phyloP scores from a whole-genome alignment of 92 coral and sea anemone genomes.

The Pocillopora meandrina region DNA sequence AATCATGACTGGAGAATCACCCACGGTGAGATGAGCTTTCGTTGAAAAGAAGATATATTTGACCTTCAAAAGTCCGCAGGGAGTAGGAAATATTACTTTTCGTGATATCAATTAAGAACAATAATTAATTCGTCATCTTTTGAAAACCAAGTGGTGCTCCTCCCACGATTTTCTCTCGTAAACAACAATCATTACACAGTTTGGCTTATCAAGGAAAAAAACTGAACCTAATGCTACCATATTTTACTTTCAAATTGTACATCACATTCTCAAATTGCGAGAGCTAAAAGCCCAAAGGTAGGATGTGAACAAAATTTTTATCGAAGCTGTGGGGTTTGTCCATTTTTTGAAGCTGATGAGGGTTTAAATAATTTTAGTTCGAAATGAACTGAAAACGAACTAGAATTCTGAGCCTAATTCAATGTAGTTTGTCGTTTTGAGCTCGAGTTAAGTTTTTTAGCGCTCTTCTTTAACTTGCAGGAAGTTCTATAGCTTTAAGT shows the following conservation, averaged over 20 bases:
- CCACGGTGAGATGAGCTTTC: neutral
- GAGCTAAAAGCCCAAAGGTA: too few species aligned
- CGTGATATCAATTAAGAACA: constrained; percentile 3
- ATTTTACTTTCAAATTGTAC: neutral
- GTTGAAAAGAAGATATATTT: neutral
- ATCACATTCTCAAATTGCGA: neutral
- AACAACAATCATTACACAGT: neutral
- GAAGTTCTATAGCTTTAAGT: too few species aligned
- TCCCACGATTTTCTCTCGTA: neutral
- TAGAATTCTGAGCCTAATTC: too few species aligned
- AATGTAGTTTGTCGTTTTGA: neutral
- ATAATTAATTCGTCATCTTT: neutral
- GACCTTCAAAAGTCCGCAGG: neutral
- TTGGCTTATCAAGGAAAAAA: neutral
- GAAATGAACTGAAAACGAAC: too few species aligned
- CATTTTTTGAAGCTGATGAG: too few species aligned
- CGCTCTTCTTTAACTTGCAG: neutral
- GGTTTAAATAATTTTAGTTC: too few species aligned
- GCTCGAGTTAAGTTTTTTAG: neutral
- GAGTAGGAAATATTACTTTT: neutral
- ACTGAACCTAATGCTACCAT: neutral
- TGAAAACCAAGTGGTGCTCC: neutral
- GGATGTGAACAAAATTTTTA: too few species aligned
- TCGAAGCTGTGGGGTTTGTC: too few species aligned
- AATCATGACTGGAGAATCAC: neutral